Evolutionary conservation across 92 coral and sea anemone genomes (phyloP), one percentile per base, ranked within the genome.

Genomic region (Anthopleura xanthogrammica): DNA sequence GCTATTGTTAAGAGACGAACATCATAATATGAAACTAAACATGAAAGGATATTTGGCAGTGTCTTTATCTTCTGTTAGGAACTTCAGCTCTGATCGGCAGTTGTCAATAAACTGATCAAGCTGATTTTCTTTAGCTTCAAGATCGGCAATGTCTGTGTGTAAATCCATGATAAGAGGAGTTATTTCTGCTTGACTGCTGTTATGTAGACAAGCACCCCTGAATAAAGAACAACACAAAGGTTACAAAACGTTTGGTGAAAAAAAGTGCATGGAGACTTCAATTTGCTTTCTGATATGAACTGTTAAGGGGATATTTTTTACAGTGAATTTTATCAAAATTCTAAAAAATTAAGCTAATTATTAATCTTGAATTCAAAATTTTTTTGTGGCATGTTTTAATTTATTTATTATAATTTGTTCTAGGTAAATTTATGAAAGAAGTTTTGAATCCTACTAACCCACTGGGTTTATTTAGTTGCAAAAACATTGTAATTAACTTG

Each of bases 91-190:
- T n/a, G 91, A 57, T 60, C 91, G 88, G 77, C 99, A 96, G 79
- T 86, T 87, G 2, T 76, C 92, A 22, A 96, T 94, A 60, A 92
- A 86, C 77, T 93, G 90, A 77, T 96, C 99, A 16, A 96, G 89
- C 60, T 87, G 92, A 75, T 88, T 88, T 57, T 96, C 99, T 75
- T 94, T 96, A n/a, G 98, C 95, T 68, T 94, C 98, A 77, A 96
- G 86, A 81, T 96, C 99, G 9, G 98, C 99, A 76, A 96, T 89
- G 70, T 96, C 99, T 71, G 99, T 94, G 87, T 96, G 98, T 9
- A 96, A 83, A 85, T 96, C 99, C 90, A 96, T 90, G 55, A 93
- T 77, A 52, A 88, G 86, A 0, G 99, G 88, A 72, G 65, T 78
- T 78, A 85, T 79, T 56, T 85, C 83, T 65, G 88, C 78, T 43